phyloP scores from a whole-genome alignment of 2,888 invertebrate species.

The Diarsia mendica region DNA sequence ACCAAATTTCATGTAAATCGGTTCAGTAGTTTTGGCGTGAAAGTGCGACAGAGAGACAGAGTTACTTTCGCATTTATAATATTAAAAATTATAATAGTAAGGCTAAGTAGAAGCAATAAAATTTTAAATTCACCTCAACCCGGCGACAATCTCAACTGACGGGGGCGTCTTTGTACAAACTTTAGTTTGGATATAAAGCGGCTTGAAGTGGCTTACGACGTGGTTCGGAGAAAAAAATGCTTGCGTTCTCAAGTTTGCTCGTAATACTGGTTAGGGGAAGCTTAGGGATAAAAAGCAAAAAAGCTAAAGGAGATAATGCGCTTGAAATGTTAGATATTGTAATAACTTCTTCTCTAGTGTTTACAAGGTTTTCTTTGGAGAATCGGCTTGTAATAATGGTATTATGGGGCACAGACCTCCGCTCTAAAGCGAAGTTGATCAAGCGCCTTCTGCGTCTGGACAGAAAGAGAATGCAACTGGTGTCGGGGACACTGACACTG shows the following conservation, averaged over 20 bases:
- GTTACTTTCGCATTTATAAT: no score
- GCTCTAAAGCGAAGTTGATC: no score
- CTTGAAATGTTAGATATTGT: no score
- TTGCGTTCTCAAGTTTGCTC: constrained; percentile 15
- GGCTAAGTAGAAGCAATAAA: constrained; percentile 55
- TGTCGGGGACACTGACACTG: no score
- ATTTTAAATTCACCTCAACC: constrained; percentile 76
- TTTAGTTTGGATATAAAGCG: constrained; percentile 66
- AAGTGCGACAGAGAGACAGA: no score
- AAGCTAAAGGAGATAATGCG: constrained; percentile 12
- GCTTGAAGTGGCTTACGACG: constrained; percentile 64
- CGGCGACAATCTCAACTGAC: constrained; percentile 51
- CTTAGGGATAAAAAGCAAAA: constrained; percentile 19
- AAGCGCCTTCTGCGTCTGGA: no score
- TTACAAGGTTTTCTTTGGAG: not conserved
- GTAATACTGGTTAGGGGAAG: constrained; percentile 34
- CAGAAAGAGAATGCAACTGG: no score
- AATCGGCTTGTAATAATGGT: not conserved
- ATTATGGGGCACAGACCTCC: no score
- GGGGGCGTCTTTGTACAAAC: constrained; percentile 74
- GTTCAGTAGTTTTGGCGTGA: no score
- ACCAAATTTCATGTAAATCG: no score
- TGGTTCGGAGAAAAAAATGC: constrained; percentile 17
- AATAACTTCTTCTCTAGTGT: constrained; percentile 1
- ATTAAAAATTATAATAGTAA: no score